Conservation (phyloP, 2,113 vertebrate species). For the Rhagologus leucostigma region DNA sequence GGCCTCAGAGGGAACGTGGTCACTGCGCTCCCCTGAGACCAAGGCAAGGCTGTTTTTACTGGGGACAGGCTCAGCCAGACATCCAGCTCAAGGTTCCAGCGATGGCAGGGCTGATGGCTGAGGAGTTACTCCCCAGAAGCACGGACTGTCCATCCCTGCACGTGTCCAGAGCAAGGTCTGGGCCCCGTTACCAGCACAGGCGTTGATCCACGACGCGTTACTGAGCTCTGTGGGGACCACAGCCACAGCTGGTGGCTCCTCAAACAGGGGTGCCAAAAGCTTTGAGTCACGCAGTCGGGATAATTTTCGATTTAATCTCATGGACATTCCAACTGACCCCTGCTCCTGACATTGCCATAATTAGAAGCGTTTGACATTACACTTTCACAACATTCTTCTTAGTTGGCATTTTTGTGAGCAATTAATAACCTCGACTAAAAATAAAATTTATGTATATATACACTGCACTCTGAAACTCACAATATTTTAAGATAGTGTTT, state of each 20-base stretch:
- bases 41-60: background rate
- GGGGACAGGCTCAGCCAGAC: background rate
- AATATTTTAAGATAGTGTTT: background rate
- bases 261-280: background rate
- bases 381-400: background rate
- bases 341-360: constrained; percentile 23
- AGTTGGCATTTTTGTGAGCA: background rate
- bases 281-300: background rate
- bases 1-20: rapidly evolving
- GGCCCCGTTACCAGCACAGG: background rate
- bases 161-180: background rate
- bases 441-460: background rate
- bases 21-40: rapidly evolving
- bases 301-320: background rate
- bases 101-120: rapidly evolving
- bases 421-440: constrained; percentile 31
- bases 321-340: background rate
- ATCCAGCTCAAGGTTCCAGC: background rate
- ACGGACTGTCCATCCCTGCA: background rate
- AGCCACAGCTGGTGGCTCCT: background rate
- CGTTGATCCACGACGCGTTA: rapidly evolving
- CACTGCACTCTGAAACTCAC: background rate
- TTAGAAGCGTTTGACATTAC: background rate
- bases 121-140: background rate
- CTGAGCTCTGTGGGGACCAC: rapidly evolving